Percentiles rank a stretch among this genome's conserved stretches.
These are phyloP conservation scores for Siniperca chuatsi DNA, from an alignment of 2,113 vertebrate genomes.

Conservation along the genomic window DNA sequence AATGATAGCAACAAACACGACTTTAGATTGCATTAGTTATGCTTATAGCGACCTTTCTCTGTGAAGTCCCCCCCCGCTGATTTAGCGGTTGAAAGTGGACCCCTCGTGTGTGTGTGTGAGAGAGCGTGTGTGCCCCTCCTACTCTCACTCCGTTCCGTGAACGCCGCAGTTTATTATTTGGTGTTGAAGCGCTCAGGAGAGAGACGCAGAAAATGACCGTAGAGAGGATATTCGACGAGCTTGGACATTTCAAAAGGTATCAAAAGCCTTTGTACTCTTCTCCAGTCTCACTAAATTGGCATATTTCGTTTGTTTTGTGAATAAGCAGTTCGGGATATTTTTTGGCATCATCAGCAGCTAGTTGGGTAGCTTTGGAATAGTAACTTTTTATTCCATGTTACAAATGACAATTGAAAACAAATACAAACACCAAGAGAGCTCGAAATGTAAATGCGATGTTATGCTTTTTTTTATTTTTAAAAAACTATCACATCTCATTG, in stretches of 20 bases:
- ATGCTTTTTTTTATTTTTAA: too few relatives aligned
- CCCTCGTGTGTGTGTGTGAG: background rate
- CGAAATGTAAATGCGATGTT: too few relatives aligned
- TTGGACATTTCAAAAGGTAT: constrained; percentile 86
- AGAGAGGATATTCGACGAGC: constrained; percentile 83
- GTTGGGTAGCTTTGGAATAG: background rate
- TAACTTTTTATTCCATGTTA: constrained; percentile 7
- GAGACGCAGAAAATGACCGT: constrained; percentile 77
- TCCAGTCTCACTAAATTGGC: background rate
- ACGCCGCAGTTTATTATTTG: background rate
- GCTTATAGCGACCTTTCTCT: background rate
- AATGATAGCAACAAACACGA: background rate
- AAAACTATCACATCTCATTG: background rate
- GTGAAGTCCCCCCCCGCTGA: too few relatives aligned
- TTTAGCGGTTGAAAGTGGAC: background rate
- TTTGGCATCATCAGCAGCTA: background rate
- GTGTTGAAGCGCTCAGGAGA: constrained; percentile 6
- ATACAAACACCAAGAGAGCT: background rate
- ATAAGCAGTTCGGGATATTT: background rate
- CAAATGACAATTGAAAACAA: constrained; percentile 12
- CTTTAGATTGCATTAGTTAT: background rate
- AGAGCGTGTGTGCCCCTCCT: background rate
- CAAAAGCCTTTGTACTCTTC: too few relatives aligned
- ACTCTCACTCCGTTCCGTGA: background rate
- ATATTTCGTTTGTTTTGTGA: background rate